Evolutionary conservation across 2,797 vertebrate species (phyloP).

Genomic region (Hirundo rustica): DNA sequence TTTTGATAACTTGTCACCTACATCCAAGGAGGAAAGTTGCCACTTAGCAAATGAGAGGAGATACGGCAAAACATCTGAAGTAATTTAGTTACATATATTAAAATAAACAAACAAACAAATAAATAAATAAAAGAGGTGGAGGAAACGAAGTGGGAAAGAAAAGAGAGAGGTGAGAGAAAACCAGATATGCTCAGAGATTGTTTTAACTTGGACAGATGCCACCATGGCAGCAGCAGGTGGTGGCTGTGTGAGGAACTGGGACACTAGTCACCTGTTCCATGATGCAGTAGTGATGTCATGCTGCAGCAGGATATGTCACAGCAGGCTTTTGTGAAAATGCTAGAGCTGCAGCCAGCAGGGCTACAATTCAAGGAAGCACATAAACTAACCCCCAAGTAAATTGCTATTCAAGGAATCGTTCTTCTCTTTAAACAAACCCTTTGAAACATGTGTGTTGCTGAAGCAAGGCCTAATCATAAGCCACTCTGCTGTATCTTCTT

Average conservation of each 20-base stretch:
- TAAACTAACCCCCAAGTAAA: background rate
- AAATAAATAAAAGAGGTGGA: no score
- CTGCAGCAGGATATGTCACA: background rate
- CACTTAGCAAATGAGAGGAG: constrained; percentile 10
- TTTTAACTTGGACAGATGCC: background rate
- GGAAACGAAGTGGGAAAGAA: background rate
- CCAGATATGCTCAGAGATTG: background rate
- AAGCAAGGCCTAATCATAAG: constrained; percentile 38
- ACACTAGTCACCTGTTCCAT: background rate
- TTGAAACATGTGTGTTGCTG: background rate
- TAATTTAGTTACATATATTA: background rate
- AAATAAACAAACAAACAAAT: background rate
- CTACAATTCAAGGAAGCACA: background rate
- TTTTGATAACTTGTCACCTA: background rate
- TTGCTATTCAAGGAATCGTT: background rate
- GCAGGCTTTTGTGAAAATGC: background rate
- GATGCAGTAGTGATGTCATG: background rate
- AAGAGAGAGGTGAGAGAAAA: background rate
- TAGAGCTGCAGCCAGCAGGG: background rate
- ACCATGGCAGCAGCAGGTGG: background rate
- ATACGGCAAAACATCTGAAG: background rate
- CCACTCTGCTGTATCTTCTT: constrained; percentile 2
- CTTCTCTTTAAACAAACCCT: background rate
- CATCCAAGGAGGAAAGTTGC: background rate
- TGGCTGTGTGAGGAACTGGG: background rate